Percentiles rank a stretch among this genome's conserved stretches.
Evolutionary conservation across 2,113 vertebrate genomes (phyloP).

Genomic region (Nasalis larvatus): DNA sequence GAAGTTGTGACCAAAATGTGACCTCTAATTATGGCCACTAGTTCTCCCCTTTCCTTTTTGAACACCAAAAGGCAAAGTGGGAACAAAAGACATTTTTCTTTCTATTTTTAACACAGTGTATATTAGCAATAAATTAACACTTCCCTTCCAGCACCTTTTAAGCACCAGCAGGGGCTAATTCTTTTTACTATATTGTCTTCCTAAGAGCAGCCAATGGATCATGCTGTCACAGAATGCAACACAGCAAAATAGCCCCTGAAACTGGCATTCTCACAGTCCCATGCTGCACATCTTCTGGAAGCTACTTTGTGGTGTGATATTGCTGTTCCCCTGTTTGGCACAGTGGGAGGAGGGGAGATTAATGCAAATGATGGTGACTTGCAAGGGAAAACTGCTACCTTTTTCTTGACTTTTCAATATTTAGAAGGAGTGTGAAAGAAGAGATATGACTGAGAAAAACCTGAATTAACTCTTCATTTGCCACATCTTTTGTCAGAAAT

Average conservation of each 20-base stretch:
- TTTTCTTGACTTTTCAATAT: not conserved
- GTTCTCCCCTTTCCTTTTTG: not conserved
- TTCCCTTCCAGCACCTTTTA: conserved; percentile 60
- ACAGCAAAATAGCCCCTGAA: not conserved
- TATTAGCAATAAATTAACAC: conserved; percentile 74
- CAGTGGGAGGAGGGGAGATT: not conserved
- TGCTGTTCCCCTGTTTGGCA: not conserved
- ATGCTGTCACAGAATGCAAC: conserved; percentile 36
- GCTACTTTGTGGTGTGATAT: not conserved
- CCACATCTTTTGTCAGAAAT: not conserved
- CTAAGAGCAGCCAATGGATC: conserved; percentile 59
- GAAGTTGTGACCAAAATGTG: conserved; percentile 52
- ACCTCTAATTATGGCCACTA: conserved; percentile 36
- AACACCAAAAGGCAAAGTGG: conserved; percentile 33
- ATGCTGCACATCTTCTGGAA: not conserved
- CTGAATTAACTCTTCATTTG: not conserved
- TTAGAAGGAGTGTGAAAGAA: not conserved
- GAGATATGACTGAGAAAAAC: not conserved
- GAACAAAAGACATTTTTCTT: conserved; percentile 68
- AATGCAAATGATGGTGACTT: not conserved
- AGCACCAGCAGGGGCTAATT: conserved; percentile 63
- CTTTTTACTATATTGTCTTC: conserved; percentile 65
- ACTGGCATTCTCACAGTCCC: not conserved
- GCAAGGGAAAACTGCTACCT: not conserved
- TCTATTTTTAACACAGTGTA: conserved; percentile 65